These are phyloP conservation scores for Thryonomys swinderianus DNA, from an alignment of 2,113 vertebrate genomes.

Conservation along the genomic window DNA sequence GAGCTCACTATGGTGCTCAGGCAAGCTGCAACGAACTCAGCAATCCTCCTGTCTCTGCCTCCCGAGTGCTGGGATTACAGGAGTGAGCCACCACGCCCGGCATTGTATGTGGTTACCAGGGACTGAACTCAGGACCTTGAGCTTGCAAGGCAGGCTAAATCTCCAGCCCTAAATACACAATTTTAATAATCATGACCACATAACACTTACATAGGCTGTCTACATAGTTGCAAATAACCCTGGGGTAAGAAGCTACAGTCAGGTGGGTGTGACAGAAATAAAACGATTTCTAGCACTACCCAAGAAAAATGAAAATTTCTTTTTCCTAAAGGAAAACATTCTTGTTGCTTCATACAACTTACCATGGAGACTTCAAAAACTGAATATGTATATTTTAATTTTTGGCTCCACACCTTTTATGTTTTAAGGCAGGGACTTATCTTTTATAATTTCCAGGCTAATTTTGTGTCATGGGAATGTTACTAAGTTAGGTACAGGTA, in stretches of 20 bases:
- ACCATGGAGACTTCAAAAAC: background rate
- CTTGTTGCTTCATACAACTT: background rate
- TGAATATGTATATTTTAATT: constrained; percentile 36
- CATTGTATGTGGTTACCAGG: too few relatives aligned
- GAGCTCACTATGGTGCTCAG: too few relatives aligned
- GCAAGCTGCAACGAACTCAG: too few relatives aligned
- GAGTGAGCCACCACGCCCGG: too few relatives aligned
- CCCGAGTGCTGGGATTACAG: too few relatives aligned
- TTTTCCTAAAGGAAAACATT: background rate
- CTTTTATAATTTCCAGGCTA: constrained; percentile 18
- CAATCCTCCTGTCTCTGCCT: too few relatives aligned
- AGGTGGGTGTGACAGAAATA: background rate
- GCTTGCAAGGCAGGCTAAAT: too few relatives aligned
- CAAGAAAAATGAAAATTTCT: background rate
- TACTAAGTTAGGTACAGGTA: background rate
- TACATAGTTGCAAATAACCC: background rate
- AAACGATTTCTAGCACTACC: constrained; percentile 13
- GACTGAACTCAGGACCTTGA: too few relatives aligned
- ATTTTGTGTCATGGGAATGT: background rate
- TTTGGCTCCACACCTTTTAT: background rate
- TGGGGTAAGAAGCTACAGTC: background rate
- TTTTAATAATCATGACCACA: background rate
- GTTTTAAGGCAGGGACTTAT: constrained; percentile 24
- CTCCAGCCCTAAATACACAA: too few relatives aligned
- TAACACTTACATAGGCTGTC: background rate